Evolutionary conservation across 2,888 invertebrate species (phyloP).

Genomic region (Brenthis daphne): DNA sequence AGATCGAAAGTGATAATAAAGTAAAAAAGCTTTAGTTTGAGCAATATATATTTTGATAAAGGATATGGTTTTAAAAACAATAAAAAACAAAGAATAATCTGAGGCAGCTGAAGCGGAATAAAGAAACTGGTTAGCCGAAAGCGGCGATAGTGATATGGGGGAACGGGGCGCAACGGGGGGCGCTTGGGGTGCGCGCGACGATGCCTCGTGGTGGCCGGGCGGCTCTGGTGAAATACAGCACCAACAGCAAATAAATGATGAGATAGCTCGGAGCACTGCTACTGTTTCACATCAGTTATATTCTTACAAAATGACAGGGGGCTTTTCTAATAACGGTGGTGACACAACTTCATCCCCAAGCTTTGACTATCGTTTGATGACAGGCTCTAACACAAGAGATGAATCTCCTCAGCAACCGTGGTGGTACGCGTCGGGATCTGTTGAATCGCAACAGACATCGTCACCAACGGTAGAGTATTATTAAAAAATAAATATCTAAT

Average conservation of each 20-base stretch:
- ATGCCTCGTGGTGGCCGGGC: slow-evolving; percentile 81
- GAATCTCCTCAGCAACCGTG: slow-evolving; percentile 81
- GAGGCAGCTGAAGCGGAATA: slow-evolving; percentile 58
- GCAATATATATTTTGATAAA: slow-evolving; percentile 40
- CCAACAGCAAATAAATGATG: slow-evolving; percentile 77
- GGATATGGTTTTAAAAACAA: slow-evolving; percentile 64
- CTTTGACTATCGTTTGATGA: slow-evolving; percentile 89
- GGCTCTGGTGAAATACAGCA: slow-evolving; percentile 77
- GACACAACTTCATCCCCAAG: slow-evolving; percentile 83
- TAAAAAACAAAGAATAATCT: slow-evolving; percentile 53
- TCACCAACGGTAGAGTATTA: slow-evolving; percentile 70
- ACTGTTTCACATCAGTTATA: slow-evolving; percentile 87
- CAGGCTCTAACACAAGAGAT: slow-evolving; percentile 79
- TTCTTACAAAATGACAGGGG: slow-evolving; percentile 93
- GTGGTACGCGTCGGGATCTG: slow-evolving; percentile 89
- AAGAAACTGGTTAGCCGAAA: slow-evolving; percentile 75
- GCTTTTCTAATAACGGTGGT: slow-evolving; percentile 87
- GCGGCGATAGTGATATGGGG: slow-evolving; percentile 75
- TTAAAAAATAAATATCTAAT: neutral
- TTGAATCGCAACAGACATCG: slow-evolving; percentile 76
- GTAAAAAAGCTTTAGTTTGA: slow-evolving; percentile 25
- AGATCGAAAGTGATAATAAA: slow-evolving; percentile 28
- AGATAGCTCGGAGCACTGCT: slow-evolving; percentile 73
- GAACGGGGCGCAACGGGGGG: slow-evolving; percentile 80
- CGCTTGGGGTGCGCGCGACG: slow-evolving; percentile 83